These are phyloP conservation scores for Diploscapter pachys DNA, from an alignment of 1,140 invertebrate genomes.

Conservation along the genomic window DNA sequence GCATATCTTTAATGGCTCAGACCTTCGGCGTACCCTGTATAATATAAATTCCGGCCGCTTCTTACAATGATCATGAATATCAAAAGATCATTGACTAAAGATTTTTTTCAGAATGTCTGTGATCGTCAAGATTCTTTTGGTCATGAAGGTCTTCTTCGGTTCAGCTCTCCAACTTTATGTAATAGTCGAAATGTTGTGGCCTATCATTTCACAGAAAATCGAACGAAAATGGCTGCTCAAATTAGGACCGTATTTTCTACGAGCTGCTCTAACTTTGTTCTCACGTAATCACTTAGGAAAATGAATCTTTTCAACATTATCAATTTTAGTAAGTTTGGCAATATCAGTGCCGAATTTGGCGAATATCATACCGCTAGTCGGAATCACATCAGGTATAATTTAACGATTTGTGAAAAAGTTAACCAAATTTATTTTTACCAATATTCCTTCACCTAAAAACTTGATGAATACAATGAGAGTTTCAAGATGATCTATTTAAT, in stretches of 20 bases:
- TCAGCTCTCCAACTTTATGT: constrained; percentile 9
- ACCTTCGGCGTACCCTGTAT: no score
- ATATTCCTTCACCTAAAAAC: not conserved
- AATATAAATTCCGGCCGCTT: no score
- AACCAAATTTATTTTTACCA: not conserved
- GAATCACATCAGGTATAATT: constrained; percentile 37
- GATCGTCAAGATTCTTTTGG: not conserved
- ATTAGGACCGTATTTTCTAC: not conserved
- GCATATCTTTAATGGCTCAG: no score
- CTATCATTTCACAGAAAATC: constrained; percentile 7
- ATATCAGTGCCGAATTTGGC: constrained; percentile 50
- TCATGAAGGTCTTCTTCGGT: constrained; percentile 3
- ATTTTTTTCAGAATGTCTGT: not conserved
- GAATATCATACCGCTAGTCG: constrained; percentile 50
- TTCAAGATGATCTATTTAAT: not conserved
- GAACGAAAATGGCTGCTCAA: constrained; percentile 27
- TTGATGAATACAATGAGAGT: not conserved
- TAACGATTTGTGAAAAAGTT: no score
- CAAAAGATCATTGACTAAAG: not conserved
- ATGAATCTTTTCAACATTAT: not conserved
- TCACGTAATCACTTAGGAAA: not conserved
- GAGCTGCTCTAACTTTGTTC: no score
- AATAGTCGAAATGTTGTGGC: constrained; percentile 19
- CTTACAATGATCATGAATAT: no score
- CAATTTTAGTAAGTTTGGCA: constrained; percentile 42